Percentiles rank a stretch among this genome's conserved stretches.
Conservation (phyloP, 2,888 invertebrate species). For the Oscheius sp. region DNA sequence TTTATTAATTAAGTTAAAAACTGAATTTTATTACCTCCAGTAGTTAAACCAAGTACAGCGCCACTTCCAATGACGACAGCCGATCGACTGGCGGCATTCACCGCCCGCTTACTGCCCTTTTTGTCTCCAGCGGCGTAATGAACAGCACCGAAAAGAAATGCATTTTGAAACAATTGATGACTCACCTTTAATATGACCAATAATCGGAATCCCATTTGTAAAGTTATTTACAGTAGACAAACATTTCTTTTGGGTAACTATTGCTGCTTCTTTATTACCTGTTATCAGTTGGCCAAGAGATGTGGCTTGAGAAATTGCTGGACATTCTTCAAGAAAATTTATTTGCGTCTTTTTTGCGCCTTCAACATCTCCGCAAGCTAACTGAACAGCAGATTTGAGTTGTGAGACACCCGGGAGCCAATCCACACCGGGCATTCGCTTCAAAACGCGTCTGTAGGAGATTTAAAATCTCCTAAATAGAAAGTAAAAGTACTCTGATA, state of each 20-base stretch:
- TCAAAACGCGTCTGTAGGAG: too few relatives aligned
- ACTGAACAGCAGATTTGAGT: too few relatives aligned
- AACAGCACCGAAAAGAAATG: conserved; percentile 1
- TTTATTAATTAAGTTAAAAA: not conserved
- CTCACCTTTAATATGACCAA: conserved; percentile 24
- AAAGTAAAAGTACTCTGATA: too few relatives aligned
- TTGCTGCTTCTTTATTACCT: too few relatives aligned
- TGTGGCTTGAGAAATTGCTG: too few relatives aligned
- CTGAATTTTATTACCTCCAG: not conserved
- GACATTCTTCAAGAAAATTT: too few relatives aligned
- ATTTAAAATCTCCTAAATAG: too few relatives aligned
- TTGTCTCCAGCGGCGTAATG: conserved; percentile 23
- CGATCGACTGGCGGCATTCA: conserved; percentile 17
- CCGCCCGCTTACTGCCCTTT: not conserved
- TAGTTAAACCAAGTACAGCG: not conserved
- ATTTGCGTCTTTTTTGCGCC: not conserved
- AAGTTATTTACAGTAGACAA: conserved; percentile 1
- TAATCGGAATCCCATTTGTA: conserved; percentile 10
- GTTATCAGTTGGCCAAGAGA: too few relatives aligned
- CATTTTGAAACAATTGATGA: too few relatives aligned
- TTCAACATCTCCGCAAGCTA: not conserved
- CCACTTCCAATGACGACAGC: conserved; percentile 33
- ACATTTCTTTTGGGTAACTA: not conserved
- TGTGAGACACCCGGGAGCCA: too few relatives aligned
- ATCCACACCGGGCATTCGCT: too few relatives aligned